phyloP scores from a whole-genome alignment of 2,888 invertebrate genomes.

The Dioctria rufipes region DNA sequence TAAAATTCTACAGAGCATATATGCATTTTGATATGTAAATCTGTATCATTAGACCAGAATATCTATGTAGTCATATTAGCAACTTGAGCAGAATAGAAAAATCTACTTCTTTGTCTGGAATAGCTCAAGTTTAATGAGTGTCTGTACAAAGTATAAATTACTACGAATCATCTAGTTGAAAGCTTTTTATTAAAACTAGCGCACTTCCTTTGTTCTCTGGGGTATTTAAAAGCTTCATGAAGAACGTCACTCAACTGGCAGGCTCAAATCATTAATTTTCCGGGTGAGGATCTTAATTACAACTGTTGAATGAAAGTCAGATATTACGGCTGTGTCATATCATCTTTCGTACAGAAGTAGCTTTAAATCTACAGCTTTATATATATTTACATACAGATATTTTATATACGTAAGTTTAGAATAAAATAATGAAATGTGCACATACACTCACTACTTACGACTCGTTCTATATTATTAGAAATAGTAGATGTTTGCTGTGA shows the following conservation, averaged over 20 bases:
- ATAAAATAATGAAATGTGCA: too few relatives aligned
- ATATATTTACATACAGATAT: too few relatives aligned
- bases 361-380: not conserved
- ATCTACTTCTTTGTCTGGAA: not conserved
- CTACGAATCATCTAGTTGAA: conserved; percentile 43
- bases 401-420: too few relatives aligned
- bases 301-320: conserved; percentile 50
- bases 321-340: conserved; percentile 14
- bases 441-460: too few relatives aligned
- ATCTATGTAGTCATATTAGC: too few relatives aligned
- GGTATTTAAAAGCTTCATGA: conserved; percentile 43
- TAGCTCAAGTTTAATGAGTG: conserved; percentile 26
- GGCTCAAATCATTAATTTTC: conserved; percentile 50
- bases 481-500: too few relatives aligned
- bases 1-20: too few relatives aligned
- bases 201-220: conserved; percentile 39
- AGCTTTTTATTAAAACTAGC: conserved; percentile 42
- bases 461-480: too few relatives aligned
- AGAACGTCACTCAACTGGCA: conserved; percentile 51
- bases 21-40: too few relatives aligned
- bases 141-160: not conserved
- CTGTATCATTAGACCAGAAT: too few relatives aligned
- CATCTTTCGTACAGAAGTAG: conserved; percentile 8
- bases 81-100: not conserved
- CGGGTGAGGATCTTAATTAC: conserved; percentile 50